Evolutionary conservation across 2,113 vertebrate genomes (phyloP).

Genomic region (Lycaon pictus): DNA sequence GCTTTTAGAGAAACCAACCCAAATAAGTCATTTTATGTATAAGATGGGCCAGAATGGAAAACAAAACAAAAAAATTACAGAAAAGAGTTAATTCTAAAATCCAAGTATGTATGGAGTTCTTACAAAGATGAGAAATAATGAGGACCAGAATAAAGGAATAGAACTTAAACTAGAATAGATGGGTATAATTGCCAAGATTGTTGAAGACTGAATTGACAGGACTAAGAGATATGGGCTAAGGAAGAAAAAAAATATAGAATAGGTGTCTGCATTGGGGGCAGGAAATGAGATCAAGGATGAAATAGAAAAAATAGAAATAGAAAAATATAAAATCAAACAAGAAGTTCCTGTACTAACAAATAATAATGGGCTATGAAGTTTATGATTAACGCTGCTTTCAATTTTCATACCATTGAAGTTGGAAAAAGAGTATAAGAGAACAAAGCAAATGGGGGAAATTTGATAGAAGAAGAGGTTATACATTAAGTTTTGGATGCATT

Average conservation of each 20-base stretch:
- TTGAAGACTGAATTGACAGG: neutral
- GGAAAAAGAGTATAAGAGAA: neutral
- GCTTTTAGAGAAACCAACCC: neutral
- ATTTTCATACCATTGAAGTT: neutral
- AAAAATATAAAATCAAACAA: neutral
- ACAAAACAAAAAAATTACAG: neutral
- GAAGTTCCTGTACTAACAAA: neutral
- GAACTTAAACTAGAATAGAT: neutral
- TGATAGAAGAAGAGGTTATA: neutral
- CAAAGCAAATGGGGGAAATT: neutral
- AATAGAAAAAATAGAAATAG: neutral
- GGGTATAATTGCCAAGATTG: neutral
- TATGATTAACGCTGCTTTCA: neutral
- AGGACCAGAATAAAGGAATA: neutral
- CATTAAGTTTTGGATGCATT: neutral
- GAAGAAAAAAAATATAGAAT: neutral
- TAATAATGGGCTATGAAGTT: neutral
- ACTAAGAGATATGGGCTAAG: neutral
- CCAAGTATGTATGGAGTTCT: neutral
- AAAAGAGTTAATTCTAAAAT: neutral
- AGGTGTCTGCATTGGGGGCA: neutral
- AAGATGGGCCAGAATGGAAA: neutral
- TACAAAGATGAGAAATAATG: neutral
- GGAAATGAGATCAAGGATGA: neutral
- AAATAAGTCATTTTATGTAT: neutral